phyloP scores from a whole-genome alignment of 1,140 invertebrate genomes.

The Stenopsyche tienmushanensis region DNA sequence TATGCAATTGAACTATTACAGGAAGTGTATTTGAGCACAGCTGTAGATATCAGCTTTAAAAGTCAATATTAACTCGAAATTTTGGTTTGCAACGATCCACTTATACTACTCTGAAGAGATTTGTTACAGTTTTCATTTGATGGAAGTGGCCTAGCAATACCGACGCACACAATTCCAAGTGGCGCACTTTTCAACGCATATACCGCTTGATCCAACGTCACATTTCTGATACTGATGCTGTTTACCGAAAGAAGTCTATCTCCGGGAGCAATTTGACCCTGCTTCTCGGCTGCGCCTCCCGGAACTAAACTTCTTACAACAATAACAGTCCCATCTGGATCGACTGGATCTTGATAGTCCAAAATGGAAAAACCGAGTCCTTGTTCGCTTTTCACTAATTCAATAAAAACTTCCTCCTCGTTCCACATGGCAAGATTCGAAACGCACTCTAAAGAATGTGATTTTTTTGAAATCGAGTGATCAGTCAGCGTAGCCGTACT shows the following conservation, averaged over 20 bases:
- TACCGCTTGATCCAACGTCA: slow-evolving; percentile 87
- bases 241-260: slow-evolving; percentile 89
- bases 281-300: slow-evolving; percentile 84
- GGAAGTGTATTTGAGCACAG: slow-evolving; percentile 8
- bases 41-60: slow-evolving; percentile 3
- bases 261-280: slow-evolving; percentile 87
- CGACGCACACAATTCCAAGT: slow-evolving; percentile 78
- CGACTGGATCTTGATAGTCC: slow-evolving; percentile 90
- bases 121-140: slow-evolving; percentile 46
- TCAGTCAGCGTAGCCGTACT: slow-evolving; percentile 68
- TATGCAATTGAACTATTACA: too few species aligned
- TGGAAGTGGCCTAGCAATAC: slow-evolving; percentile 55
- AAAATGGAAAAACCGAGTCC: slow-evolving; percentile 94
- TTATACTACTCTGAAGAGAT: slow-evolving; percentile 49
- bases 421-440: slow-evolving; percentile 92
- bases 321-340: slow-evolving; percentile 87
- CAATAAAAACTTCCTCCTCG: slow-evolving; percentile 81
- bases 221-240: slow-evolving; percentile 81
- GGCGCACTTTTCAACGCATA: slow-evolving; percentile 84
- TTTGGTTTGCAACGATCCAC: slow-evolving; percentile 31
- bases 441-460: slow-evolving; percentile 88
- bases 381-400: slow-evolving; percentile 83
- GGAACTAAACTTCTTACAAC: slow-evolving; percentile 92
- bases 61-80: slow-evolving; percentile 39
- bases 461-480: slow-evolving; percentile 68